Evolutionary conservation across 1,140 invertebrate species (phyloP).

Genomic region (Cydia splendana): DNA sequence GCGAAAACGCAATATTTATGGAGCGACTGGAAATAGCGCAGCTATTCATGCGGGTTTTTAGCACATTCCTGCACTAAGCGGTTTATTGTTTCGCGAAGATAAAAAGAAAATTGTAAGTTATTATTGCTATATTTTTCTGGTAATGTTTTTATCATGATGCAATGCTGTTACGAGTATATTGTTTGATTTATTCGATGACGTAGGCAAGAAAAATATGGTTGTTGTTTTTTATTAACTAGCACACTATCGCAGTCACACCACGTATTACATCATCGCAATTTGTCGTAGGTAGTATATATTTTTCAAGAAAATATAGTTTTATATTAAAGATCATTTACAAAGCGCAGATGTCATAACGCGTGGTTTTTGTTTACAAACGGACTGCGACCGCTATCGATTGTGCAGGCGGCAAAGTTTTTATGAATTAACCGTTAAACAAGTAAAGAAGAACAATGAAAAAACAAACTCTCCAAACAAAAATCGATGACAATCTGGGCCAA

Average conservation of each 20-base stretch:
- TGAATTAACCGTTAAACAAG: slow-evolving; percentile 80
- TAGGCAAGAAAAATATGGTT: not conserved
- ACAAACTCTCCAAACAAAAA: slow-evolving; percentile 80
- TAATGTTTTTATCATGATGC: slow-evolving; percentile 10
- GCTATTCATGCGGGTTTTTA: slow-evolving; percentile 40
- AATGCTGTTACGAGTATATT: not conserved
- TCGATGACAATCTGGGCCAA: slow-evolving; percentile 80
- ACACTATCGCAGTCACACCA: too few species aligned
- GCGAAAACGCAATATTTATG: slow-evolving; percentile 67
- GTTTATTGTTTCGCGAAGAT: slow-evolving; percentile 50
- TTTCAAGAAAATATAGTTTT: not conserved
- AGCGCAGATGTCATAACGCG: slow-evolving; percentile 11
- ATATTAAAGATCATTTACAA: not conserved
- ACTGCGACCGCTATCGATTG: slow-evolving; percentile 68
- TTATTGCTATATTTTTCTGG: slow-evolving; percentile 6
- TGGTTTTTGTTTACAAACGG: slow-evolving; percentile 61
- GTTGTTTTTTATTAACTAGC: too few species aligned
- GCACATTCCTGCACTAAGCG: slow-evolving; percentile 40
- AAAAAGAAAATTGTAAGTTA: slow-evolving; percentile 48
- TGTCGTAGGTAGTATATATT: not conserved
- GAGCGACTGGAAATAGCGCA: slow-evolving; percentile 53
- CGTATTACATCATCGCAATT: not conserved
- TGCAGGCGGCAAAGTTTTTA: slow-evolving; percentile 76
- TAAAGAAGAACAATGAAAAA: slow-evolving; percentile 80
- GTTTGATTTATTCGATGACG: not conserved